Evolutionary conservation across 1,140 invertebrate genomes (phyloP), one percentile per base, ranked within the genome.

Genomic region (Cataglyphis hispanica): DNA sequence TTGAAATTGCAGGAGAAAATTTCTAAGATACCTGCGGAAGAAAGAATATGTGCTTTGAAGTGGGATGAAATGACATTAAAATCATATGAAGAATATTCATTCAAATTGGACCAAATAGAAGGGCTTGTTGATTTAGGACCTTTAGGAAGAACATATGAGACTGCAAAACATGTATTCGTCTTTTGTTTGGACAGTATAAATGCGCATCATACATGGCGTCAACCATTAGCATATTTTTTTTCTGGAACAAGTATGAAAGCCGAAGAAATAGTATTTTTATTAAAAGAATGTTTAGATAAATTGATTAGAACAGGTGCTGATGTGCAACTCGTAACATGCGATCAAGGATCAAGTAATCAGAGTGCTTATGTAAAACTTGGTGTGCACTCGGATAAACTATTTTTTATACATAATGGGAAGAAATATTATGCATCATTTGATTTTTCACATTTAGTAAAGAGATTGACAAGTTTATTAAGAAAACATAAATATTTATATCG

Each of bases 1-100:
- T 72, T 72, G 0, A 72, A 56, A 72, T 11, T 72, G 6, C 1
- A 56, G 1, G 50, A 56, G 6, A 72, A 72, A 72, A 37, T 72
- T 1, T 56, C n/a, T 5, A 56, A 72, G 10, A 6, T 56, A n/a
- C 69, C 50, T 72, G 16, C 0, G 0, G 27, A 56, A 34, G 27
- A 72, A 72, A 56, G 46, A 72, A 7, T 37, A 43, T 66, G 63
- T 66, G n/a, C 63, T 19, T 19, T 63, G 31, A 67, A 40, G 25
- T 67, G 37, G 34, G 67, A 70, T 7, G 67, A 70, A 10, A 70
- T 70, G 43, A 53, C 2, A 7, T 53, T 70, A 2, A 70, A 70
- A 70, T n/a, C 25, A 10, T 70, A 70, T 2, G 25, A 70, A 31
- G 27, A 70, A 70, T 70, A 53, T 37, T 64, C 63, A 22, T 11